Conservation (phyloP, 1,140 invertebrate genomes). For the Caenorhabditis briggsae region DNA sequence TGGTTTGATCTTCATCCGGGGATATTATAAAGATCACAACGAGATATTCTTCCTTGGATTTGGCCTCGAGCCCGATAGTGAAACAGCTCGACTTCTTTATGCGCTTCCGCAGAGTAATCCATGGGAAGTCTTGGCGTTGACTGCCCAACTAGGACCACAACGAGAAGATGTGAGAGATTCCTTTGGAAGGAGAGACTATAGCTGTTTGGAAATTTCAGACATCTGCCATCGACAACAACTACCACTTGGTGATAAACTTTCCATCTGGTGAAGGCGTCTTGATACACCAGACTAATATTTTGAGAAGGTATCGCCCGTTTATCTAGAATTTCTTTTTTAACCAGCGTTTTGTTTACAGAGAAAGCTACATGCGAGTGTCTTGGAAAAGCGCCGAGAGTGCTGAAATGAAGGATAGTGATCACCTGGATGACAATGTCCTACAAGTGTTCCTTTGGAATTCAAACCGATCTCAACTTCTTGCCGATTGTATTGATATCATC, state of each 20-base stretch:
- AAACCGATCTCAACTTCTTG: slow-evolving; percentile 46
- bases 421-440: slow-evolving; percentile 58
- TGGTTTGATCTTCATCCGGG: slow-evolving; percentile 58
- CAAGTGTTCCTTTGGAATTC: slow-evolving; percentile 57
- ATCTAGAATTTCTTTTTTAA: not conserved
- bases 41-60: slow-evolving; percentile 62
- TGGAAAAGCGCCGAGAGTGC: slow-evolving; percentile 56
- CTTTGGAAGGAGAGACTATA: not conserved
- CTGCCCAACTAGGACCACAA: slow-evolving; percentile 15
- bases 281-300: slow-evolving; percentile 58
- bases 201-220: not conserved
- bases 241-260: slow-evolving; percentile 58
- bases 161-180: slow-evolving; percentile 7
- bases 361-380: slow-evolving; percentile 54
- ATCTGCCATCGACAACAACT: not conserved
- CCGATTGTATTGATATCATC: slow-evolving; percentile 43
- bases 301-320: not conserved
- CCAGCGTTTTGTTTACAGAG: not conserved
- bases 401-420: slow-evolving; percentile 61
- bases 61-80: slow-evolving; percentile 49
- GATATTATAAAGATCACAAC: slow-evolving; percentile 63
- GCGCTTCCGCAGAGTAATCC: slow-evolving; percentile 27
- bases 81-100: slow-evolving; percentile 56
- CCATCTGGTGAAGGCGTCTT: slow-evolving; percentile 58
- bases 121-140: slow-evolving; percentile 24